Conservation (phyloP, 1,140 invertebrate species). For the Temnothorax curvispinosus region DNA sequence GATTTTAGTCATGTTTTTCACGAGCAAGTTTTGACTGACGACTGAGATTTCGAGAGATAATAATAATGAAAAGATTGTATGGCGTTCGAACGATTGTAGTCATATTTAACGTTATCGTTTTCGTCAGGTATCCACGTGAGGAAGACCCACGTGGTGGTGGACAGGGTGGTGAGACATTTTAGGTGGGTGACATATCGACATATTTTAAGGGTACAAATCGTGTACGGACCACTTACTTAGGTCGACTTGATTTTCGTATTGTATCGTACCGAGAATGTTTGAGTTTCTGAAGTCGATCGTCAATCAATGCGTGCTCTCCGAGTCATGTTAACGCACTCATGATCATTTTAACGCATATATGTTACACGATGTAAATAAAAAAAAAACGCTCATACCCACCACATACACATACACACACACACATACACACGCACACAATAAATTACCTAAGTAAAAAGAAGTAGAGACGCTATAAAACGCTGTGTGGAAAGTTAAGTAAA, state of each 20-base stretch:
- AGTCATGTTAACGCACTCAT: constrained; percentile 57
- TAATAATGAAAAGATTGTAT: background rate
- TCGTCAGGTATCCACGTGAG: background rate
- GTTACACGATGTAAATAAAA: constrained; percentile 15
- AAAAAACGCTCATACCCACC: background rate
- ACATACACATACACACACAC: constrained; percentile 4
- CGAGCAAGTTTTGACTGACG: constrained; percentile 71
- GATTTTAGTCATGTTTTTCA: constrained; percentile 62
- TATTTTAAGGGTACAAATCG: constrained; percentile 50
- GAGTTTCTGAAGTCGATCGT: constrained; percentile 42
- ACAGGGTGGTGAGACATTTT: background rate
- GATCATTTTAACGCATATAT: constrained; percentile 36
- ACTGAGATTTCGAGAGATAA: constrained; percentile 12
- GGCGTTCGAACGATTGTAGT: background rate
- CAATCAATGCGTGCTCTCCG: constrained; percentile 70
- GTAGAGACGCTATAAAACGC: constrained; percentile 52
- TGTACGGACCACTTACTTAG: constrained; percentile 12
- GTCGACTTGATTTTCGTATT: constrained; percentile 32
- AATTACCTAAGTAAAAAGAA: constrained; percentile 43
- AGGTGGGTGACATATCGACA: constrained; percentile 50
- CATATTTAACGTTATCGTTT: background rate
- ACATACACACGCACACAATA: background rate
- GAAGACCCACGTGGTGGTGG: background rate
- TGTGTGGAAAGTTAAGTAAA: constrained; percentile 58
- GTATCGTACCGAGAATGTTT: constrained; percentile 1